These are phyloP conservation scores for Perognathus longimembris DNA, from an alignment of 2,113 vertebrate genomes.

Conservation along the genomic window DNA sequence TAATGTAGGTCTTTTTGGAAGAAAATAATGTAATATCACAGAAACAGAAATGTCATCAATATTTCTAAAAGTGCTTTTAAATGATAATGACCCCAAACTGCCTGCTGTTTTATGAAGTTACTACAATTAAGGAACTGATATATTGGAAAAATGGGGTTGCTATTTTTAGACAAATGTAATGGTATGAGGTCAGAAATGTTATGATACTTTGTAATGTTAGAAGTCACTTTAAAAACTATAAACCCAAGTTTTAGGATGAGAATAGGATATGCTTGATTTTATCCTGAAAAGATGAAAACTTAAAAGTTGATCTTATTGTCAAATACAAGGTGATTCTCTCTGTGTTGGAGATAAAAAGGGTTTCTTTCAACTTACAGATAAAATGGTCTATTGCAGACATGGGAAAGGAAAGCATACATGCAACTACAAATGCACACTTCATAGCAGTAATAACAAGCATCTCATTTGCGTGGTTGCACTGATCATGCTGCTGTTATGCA, in stretches of 20 bases:
- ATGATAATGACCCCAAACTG: constrained; percentile 22
- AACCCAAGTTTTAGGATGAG: not conserved
- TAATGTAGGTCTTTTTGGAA: not conserved
- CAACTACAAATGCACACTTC: not conserved
- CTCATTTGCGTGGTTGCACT: constrained; percentile 76
- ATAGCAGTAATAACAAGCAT: constrained; percentile 63
- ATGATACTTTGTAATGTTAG: not conserved
- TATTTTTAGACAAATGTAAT: constrained; percentile 53
- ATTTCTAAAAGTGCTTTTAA: constrained; percentile 45
- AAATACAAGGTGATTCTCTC: not conserved
- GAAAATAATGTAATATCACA: constrained; percentile 29
- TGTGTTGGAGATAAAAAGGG: not conserved
- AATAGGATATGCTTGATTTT: constrained; percentile 14
- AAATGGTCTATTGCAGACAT: constrained; percentile 5
- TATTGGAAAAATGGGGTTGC: constrained; percentile 30
- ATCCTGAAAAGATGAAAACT: not conserved
- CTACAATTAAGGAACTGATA: constrained; percentile 32
- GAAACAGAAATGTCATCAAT: constrained; percentile 26
- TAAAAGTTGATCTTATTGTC: not conserved
- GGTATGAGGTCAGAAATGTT: not conserved
- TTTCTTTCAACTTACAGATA: constrained; percentile 32
- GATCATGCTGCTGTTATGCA: constrained; percentile 69
- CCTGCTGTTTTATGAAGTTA: constrained; percentile 39
- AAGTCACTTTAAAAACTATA: not conserved
- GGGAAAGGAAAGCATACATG: constrained; percentile 52